Conservation (phyloP, 2,797 vertebrate genomes). For the Malacoraja senta region DNA sequence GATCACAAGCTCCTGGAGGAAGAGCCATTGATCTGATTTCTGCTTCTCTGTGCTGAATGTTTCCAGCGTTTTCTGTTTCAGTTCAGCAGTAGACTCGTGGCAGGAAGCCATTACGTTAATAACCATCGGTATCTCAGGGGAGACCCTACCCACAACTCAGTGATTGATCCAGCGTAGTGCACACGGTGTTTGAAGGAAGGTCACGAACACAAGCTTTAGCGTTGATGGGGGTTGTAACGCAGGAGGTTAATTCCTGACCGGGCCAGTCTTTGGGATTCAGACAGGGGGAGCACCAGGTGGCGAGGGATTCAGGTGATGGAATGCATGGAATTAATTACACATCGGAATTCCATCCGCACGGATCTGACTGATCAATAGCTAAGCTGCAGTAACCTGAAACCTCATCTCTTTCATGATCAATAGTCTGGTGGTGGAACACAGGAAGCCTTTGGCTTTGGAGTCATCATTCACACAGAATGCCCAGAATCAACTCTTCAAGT, state of each 20-base stretch:
- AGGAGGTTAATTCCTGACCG: not conserved
- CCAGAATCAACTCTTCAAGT: not conserved
- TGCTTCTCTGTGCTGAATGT: no score
- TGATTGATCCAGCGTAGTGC: not conserved
- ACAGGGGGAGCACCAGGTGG: not conserved
- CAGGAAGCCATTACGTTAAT: not conserved
- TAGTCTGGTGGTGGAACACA: not conserved
- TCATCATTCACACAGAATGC: not conserved
- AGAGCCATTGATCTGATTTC: no score
- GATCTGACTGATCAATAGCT: not conserved
- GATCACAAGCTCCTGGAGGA: no score
- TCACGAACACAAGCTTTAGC: not conserved
- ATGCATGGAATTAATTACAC: not conserved
- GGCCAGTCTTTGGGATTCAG: not conserved
- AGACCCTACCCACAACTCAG: not conserved
- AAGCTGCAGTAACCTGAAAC: not conserved
- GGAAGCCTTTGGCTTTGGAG: not conserved
- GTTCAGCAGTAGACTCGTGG: not conserved
- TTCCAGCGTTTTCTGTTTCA: no score
- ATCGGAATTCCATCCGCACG: not conserved
- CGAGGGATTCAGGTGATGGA: not conserved
- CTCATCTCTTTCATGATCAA: not conserved
- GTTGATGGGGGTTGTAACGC: not conserved
- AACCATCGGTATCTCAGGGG: not conserved
- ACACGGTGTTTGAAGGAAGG: not conserved